Evolutionary conservation across 2,797 vertebrate genomes (phyloP).

Genomic region (Botia kubotai): DNA sequence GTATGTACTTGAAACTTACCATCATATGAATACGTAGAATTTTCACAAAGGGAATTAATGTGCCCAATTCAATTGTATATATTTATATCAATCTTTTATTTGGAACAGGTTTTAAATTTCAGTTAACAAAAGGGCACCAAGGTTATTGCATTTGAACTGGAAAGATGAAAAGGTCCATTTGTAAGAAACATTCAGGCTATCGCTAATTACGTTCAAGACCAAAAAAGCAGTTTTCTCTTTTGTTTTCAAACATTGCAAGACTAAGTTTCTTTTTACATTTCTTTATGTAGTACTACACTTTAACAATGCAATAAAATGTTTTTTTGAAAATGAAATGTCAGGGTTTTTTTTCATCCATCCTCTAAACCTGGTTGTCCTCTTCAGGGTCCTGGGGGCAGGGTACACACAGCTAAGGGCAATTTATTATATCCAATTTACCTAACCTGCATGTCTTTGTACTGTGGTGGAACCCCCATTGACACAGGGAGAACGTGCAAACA

Average conservation of each 20-base stretch:
- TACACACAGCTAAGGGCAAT: too few species aligned
- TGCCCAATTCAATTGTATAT: conserved; percentile 16
- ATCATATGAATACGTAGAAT: conserved; percentile 1
- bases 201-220: conserved; percentile 33
- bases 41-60: conserved; percentile 38
- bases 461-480: too few species aligned
- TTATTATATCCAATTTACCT: too few species aligned
- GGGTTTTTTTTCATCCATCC: not conserved
- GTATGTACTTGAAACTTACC: conserved; percentile 4
- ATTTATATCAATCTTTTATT: conserved; percentile 8
- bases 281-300: conserved; percentile 71
- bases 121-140: not conserved
- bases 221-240: conserved; percentile 47
- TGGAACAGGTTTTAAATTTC: conserved; percentile 9
- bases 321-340: conserved; percentile 22
- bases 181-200: conserved; percentile 1
- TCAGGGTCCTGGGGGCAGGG: too few species aligned
- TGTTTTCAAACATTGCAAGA: not conserved
- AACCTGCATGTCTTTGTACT: too few species aligned
- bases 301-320: conserved; percentile 76
- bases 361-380: too few species aligned
- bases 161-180: conserved; percentile 38
- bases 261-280: conserved; percentile 48
- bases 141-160: conserved; percentile 10
- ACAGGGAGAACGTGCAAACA: too few species aligned